Percentiles rank a stretch among this genome's conserved stretches.
phyloP scores from a whole-genome alignment of 2,113 vertebrate species.

The Pogona vitticeps region DNA sequence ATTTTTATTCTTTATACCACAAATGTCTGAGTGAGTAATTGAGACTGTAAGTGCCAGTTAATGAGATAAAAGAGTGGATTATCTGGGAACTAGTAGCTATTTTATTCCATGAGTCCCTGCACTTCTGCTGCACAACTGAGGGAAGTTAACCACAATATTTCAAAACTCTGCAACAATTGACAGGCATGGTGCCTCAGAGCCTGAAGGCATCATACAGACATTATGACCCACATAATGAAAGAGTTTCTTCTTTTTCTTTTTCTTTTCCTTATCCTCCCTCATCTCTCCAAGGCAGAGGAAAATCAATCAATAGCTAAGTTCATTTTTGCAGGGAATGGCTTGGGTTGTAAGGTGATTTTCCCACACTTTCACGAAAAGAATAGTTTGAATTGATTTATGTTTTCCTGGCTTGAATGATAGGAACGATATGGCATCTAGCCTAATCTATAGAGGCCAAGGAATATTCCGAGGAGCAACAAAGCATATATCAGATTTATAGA shows the following conservation, averaged over 20 bases:
- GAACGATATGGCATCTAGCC: background rate
- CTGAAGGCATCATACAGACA: too few species aligned
- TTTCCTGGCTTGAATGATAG: background rate
- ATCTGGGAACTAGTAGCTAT: too few species aligned
- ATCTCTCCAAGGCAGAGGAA: background rate
- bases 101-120: too few species aligned
- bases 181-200: too few species aligned
- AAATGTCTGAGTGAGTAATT: too few species aligned
- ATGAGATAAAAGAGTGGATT: too few species aligned
- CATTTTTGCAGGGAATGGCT: background rate
- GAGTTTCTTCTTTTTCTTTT: background rate
- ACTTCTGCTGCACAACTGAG: too few species aligned
- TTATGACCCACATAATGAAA: background rate
- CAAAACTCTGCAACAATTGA: too few species aligned
- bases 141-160: too few species aligned
- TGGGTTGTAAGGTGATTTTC: background rate
- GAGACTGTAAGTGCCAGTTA: too few species aligned
- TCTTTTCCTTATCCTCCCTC: background rate
- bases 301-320: background rate
- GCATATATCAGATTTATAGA: background rate
- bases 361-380: background rate
- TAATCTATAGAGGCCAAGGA: slow-evolving; percentile 23
- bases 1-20: too few species aligned
- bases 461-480: background rate
- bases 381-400: background rate